Conservation (phyloP, 2,113 vertebrate species). For the Nannospalax galili region DNA sequence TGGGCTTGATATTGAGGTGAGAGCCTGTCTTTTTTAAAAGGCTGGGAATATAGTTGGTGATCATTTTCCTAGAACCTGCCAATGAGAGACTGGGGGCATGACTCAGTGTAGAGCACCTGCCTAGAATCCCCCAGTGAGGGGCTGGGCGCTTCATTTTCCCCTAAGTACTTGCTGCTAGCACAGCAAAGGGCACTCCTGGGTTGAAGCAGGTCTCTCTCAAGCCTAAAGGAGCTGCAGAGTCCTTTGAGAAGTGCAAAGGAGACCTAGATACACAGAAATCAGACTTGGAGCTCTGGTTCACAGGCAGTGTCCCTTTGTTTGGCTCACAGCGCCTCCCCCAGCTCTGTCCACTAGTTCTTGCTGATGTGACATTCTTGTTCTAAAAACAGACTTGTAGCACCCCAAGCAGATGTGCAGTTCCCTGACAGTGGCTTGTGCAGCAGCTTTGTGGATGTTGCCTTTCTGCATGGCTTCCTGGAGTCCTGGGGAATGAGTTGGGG, state of each 20-base stretch:
- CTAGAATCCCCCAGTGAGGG: neutral
- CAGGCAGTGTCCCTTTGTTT: too few species aligned
- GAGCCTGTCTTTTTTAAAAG: neutral
- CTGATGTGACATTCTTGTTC: slow-evolving; percentile 48
- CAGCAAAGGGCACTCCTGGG: neutral
- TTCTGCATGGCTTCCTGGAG: neutral
- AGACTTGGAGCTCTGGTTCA: neutral
- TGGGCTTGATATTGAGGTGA: neutral
- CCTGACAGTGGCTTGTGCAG: neutral
- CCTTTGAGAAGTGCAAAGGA: neutral
- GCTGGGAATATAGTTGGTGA: neutral
- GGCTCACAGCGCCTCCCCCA: fast-evolving
- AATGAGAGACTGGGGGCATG: neutral
- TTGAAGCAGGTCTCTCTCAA: too few species aligned
- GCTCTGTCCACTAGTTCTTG: neutral
- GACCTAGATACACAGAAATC: neutral
- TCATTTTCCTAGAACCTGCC: neutral
- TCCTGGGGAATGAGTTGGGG: neutral
- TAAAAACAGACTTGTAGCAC: slow-evolving; percentile 62
- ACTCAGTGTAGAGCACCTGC: neutral
- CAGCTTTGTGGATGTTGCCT: neutral
- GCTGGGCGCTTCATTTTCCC: too few species aligned
- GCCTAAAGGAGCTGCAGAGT: neutral
- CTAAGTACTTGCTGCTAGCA: too few species aligned
- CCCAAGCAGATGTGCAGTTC: slow-evolving; percentile 55